Conservation (phyloP, 1,140 invertebrate species). For the Drosophila miranda region DNA sequence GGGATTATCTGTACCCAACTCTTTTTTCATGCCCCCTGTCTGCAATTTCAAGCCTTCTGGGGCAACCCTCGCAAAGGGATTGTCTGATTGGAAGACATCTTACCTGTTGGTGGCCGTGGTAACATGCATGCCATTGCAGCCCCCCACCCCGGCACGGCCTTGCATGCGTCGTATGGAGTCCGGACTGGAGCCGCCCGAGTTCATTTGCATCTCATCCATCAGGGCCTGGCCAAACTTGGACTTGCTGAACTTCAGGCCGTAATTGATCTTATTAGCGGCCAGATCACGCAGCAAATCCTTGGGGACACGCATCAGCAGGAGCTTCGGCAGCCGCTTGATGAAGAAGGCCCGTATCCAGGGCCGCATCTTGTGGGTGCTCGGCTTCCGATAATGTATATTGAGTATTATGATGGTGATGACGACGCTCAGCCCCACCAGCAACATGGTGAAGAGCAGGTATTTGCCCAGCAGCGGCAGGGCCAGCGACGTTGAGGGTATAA, state of each 20-base stretch:
- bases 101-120: conserved; percentile 88
- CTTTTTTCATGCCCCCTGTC: too few species aligned
- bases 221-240: conserved; percentile 88
- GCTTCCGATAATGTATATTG: conserved; percentile 99
- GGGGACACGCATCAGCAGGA: conserved; percentile 93
- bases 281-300: conserved; percentile 90
- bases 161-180: conserved; percentile 87
- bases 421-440: conserved; percentile 97
- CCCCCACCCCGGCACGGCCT: conserved; percentile 86
- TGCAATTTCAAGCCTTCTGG: too few species aligned
- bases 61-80: not conserved
- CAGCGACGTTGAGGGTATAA: conserved; percentile 99
- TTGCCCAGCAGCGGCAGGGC: conserved; percentile 98
- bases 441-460: conserved; percentile 99
- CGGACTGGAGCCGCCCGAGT: conserved; percentile 88
- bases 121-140: conserved; percentile 90
- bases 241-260: conserved; percentile 85
- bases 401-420: conserved; percentile 98
- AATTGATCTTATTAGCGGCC: conserved; percentile 89
- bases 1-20: too few species aligned
- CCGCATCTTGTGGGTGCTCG: conserved; percentile 98
- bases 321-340: conserved; percentile 91
- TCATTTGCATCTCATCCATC: conserved; percentile 86
- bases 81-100: conserved; percentile 8
- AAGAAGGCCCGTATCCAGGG: conserved; percentile 95